phyloP scores from a whole-genome alignment of 2,888 invertebrate genomes.

The Fissipunctia ypsillon region DNA sequence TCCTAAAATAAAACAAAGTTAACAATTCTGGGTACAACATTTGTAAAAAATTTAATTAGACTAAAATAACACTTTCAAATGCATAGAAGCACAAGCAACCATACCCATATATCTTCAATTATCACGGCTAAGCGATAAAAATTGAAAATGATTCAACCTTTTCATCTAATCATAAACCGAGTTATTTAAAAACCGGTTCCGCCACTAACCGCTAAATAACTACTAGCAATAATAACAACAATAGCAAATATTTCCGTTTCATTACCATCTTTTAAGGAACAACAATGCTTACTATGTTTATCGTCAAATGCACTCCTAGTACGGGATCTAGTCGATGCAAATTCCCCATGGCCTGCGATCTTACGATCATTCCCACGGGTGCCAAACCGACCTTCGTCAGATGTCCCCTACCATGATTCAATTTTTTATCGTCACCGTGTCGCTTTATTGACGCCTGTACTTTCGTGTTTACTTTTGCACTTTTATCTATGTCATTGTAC shows the following conservation, averaged over 20 bases:
- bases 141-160: constrained; percentile 52
- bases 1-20: too few relatives aligned
- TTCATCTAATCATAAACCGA: constrained; percentile 44
- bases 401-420: constrained; percentile 71
- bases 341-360: constrained; percentile 62
- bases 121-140: constrained; percentile 41
- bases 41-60: too few relatives aligned
- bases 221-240: constrained; percentile 74
- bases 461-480: constrained; percentile 86
- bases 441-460: constrained; percentile 85
- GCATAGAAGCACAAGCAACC: constrained; percentile 7
- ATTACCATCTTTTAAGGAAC: constrained; percentile 75
- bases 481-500: constrained; percentile 85
- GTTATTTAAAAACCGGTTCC: constrained; percentile 71
- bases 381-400: constrained; percentile 63
- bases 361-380: constrained; percentile 79
- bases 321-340: constrained; percentile 73
- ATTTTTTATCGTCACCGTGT: constrained; percentile 80
- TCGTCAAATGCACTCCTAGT: constrained; percentile 55
- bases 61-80: too few relatives aligned
- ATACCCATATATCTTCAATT: constrained; percentile 43
- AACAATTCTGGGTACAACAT: too few relatives aligned
- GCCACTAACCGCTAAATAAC: constrained; percentile 68
- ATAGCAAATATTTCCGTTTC: constrained; percentile 79
- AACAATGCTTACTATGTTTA: constrained; percentile 68